Percentiles rank a stretch among this genome's conserved stretches.
Conservation (phyloP, 2,797 vertebrate species). For the Astyanax mexicanus region DNA sequence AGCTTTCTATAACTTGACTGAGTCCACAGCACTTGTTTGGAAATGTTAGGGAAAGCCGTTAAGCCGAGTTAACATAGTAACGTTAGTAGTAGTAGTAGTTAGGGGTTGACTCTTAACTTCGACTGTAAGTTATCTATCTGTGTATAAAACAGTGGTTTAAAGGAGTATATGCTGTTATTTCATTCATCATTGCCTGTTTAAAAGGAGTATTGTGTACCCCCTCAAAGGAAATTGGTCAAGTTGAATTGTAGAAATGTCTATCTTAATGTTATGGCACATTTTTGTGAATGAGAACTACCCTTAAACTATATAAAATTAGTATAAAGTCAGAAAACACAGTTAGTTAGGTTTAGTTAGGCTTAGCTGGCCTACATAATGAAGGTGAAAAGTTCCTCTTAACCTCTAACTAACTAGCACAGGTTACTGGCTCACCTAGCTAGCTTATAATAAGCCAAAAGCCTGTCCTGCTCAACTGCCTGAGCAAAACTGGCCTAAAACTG, state of each 20-base stretch:
- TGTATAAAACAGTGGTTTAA: neutral
- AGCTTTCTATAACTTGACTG: neutral
- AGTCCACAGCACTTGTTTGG: neutral
- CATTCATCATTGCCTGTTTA: neutral
- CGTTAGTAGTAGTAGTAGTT: too few relatives aligned
- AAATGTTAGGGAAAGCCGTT: neutral
- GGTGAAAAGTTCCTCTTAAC: neutral
- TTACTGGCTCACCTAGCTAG: neutral
- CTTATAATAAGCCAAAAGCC: neutral
- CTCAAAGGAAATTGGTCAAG: neutral
- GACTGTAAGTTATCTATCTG: too few relatives aligned
- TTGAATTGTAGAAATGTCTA: neutral
- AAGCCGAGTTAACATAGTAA: neutral
- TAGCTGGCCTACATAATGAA: too few relatives aligned
- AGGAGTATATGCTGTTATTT: neutral
- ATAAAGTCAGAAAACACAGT: neutral
- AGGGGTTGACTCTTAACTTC: too few relatives aligned
- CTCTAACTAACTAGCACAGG: too few relatives aligned
- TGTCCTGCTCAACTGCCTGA: neutral
- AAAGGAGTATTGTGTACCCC: neutral
- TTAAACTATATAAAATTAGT: neutral
- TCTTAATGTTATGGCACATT: neutral
- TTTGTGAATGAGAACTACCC: neutral
- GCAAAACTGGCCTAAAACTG: neutral
- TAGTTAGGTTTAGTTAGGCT: neutral